phyloP scores from a whole-genome alignment of 2,888 invertebrate genomes.

The Lagria hirta region DNA sequence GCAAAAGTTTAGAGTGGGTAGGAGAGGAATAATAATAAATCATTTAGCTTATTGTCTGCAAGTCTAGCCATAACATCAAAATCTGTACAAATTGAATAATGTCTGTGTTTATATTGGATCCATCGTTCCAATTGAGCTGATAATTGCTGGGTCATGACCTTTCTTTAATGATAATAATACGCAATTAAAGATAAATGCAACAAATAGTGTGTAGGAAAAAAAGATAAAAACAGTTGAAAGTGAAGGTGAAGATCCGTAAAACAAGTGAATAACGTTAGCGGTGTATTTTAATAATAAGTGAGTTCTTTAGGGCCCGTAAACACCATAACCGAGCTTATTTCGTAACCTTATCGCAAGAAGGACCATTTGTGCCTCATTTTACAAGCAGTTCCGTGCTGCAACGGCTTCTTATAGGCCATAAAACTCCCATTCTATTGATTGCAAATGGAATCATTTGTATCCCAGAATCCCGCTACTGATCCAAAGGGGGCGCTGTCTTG shows the following conservation, averaged over 20 bases:
- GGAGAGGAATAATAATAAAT: too few relatives aligned
- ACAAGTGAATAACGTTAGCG: too few relatives aligned
- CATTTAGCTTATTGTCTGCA: neutral
- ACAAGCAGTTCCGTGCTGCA: constrained; percentile 50
- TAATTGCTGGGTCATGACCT: constrained; percentile 29
- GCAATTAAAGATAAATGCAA: too few relatives aligned
- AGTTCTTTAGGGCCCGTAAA: constrained; percentile 38
- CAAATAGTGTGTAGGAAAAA: too few relatives aligned
- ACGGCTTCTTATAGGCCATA: constrained; percentile 55
- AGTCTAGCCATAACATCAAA: constrained; percentile 7
- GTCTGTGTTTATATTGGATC: constrained; percentile 16
- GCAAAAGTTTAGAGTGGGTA: too few relatives aligned
- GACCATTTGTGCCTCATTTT: constrained; percentile 52
- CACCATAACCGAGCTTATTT: constrained; percentile 39
- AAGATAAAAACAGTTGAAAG: too few relatives aligned
- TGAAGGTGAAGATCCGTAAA: too few relatives aligned
- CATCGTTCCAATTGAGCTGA: constrained; percentile 24
- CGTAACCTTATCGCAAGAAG: constrained; percentile 47
- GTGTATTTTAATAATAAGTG: constrained; percentile 20
- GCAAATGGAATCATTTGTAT: constrained; percentile 49
- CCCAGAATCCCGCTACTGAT: constrained; percentile 40
- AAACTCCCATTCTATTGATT: constrained; percentile 57
- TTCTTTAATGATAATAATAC: too few relatives aligned
- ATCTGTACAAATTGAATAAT: constrained; percentile 16
- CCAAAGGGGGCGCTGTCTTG: constrained; percentile 39